A percentile compares a stretch with the other conserved stretches of the same genome.
Conservation (phyloP, 2,888 invertebrate genomes). For the Cheilosia scutellata region DNA sequence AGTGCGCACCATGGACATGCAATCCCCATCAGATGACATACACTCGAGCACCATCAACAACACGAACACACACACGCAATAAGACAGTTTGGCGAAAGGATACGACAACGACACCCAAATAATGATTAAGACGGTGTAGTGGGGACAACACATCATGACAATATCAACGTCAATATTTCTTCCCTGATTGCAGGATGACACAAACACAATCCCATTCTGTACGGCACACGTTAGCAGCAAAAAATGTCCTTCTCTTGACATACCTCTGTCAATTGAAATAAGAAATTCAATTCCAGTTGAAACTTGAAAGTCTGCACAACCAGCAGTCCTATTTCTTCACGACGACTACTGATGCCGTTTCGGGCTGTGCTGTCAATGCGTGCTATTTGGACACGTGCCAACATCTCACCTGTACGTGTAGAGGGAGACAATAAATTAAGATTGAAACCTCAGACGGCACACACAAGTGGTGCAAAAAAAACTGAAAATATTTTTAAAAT, state of each 20-base stretch:
- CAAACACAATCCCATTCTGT: not conserved
- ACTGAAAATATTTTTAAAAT: constrained; percentile 31
- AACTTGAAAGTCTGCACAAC: not conserved
- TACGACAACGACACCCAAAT: too few species aligned
- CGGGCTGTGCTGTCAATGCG: constrained; percentile 4
- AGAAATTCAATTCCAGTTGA: constrained; percentile 2
- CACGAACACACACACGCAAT: not conserved
- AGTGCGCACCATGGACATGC: constrained; percentile 13
- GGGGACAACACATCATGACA: constrained; percentile 27
- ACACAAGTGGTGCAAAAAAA: not conserved
- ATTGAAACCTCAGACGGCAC: constrained; percentile 53
- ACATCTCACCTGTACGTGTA: constrained; percentile 12
- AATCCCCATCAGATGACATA: constrained; percentile 20
- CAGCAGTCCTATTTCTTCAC: not conserved
- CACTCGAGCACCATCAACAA: constrained; percentile 22
- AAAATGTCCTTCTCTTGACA: not conserved
- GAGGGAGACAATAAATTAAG: constrained; percentile 41
- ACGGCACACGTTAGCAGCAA: not conserved
- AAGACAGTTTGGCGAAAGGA: not conserved
- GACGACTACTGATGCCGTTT: not conserved
- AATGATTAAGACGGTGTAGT: not conserved
- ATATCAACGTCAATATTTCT: constrained; percentile 22
- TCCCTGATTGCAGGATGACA: constrained; percentile 14
- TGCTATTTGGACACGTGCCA: constrained; percentile 55
- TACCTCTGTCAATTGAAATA: constrained; percentile 8